Evolutionary conservation across 2,113 vertebrate species (phyloP).

Genomic region (Columbina picui): DNA sequence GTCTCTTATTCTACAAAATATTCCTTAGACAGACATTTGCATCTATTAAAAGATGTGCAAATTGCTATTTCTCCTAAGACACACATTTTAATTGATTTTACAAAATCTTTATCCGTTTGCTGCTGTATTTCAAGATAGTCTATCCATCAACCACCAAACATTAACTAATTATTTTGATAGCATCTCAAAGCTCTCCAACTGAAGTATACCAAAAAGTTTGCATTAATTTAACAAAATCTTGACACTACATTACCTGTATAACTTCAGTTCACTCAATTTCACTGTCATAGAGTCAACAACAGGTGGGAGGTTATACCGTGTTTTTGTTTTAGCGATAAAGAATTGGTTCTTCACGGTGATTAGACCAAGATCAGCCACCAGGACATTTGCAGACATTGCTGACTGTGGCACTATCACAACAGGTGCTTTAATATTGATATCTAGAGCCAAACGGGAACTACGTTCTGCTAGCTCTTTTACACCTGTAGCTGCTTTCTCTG

Average conservation of each 20-base stretch:
- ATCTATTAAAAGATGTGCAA: background rate
- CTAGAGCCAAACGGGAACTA: constrained; percentile 86
- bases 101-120: background rate
- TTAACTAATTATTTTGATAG: background rate
- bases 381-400: constrained; percentile 86
- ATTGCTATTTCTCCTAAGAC: background rate
- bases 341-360: constrained; percentile 91
- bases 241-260: constrained; percentile 85
- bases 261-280: constrained; percentile 90
- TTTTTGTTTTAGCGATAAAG: constrained; percentile 77
- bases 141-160: background rate
- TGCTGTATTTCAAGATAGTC: background rate
- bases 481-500: constrained; percentile 91
- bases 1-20: background rate
- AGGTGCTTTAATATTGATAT: constrained; percentile 93
- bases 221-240: background rate
- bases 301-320: constrained; percentile 81
- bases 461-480: constrained; percentile 90
- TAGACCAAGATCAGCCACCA: constrained; percentile 94
- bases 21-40: background rate
- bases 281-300: constrained; percentile 91
- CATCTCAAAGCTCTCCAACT: background rate
- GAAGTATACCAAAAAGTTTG: background rate
- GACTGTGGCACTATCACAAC: constrained; percentile 95
- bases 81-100: background rate